Conservation (phyloP, 2,888 invertebrate genomes). For the Nymphalis polychloros region DNA sequence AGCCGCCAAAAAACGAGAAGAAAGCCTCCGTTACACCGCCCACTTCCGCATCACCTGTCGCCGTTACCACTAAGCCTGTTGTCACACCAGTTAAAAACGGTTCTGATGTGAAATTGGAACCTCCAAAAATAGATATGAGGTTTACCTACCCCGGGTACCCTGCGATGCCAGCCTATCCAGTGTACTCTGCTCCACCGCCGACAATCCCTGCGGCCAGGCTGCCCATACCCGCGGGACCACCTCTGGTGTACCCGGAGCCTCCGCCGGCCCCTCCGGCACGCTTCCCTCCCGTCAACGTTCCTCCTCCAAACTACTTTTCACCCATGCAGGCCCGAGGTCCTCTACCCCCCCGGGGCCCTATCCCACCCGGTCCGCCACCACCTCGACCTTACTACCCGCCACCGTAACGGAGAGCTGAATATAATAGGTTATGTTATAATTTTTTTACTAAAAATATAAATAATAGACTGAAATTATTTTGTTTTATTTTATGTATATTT, state of each 20-base stretch:
- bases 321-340: slow-evolving; percentile 56
- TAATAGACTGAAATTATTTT: slow-evolving; percentile 36
- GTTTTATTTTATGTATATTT: slow-evolving; percentile 29
- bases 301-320: slow-evolving; percentile 69
- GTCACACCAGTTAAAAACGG: slow-evolving; percentile 72
- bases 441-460: slow-evolving; percentile 72
- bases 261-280: slow-evolving; percentile 64
- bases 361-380: slow-evolving; percentile 49
- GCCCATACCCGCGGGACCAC: slow-evolving; percentile 48
- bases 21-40: slow-evolving; percentile 77
- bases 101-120: slow-evolving; percentile 60
- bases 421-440: slow-evolving; percentile 51
- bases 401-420: slow-evolving; percentile 54
- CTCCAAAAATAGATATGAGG: slow-evolving; percentile 62
- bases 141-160: slow-evolving; percentile 62
- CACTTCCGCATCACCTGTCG: slow-evolving; percentile 74
- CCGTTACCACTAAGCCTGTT: slow-evolving; percentile 48
- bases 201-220: slow-evolving; percentile 52
- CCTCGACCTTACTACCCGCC: slow-evolving; percentile 74
- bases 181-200: slow-evolving; percentile 70
- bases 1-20: slow-evolving; percentile 80
- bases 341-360: slow-evolving; percentile 52
- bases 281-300: slow-evolving; percentile 64
- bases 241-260: slow-evolving; percentile 70
- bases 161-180: slow-evolving; percentile 67